Evolutionary conservation across 2,888 invertebrate species (phyloP).

Genomic region (Lordiphosa andalusiaca): DNA sequence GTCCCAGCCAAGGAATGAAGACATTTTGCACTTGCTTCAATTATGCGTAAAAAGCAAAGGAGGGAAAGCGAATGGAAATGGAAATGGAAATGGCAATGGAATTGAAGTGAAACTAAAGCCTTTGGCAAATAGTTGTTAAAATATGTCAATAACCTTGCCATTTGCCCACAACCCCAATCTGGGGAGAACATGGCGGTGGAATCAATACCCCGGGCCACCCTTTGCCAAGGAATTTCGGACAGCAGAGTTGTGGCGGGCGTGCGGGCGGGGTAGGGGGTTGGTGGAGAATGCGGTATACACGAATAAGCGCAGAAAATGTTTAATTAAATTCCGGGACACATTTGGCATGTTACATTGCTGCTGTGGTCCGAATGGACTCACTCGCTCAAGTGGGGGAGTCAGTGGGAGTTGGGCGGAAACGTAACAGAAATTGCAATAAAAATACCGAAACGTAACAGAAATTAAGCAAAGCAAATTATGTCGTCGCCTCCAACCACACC

Average conservation of each 20-base stretch:
- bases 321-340: constrained; percentile 76
- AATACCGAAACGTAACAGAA: constrained; percentile 73
- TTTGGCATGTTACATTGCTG: constrained; percentile 74
- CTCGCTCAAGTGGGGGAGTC: not conserved
- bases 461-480: constrained; percentile 75
- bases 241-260: constrained; percentile 29
- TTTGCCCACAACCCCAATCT: constrained; percentile 19
- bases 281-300: constrained; percentile 52
- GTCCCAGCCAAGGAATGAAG: constrained; percentile 43
- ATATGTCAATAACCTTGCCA: constrained; percentile 69
- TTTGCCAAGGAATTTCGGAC: constrained; percentile 43
- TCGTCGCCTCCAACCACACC: constrained; percentile 21
- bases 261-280: not conserved
- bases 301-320: constrained; percentile 76
- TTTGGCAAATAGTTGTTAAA: constrained; percentile 73
- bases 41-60: constrained; percentile 49
- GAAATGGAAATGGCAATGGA: constrained; percentile 32
- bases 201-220: constrained; percentile 48
- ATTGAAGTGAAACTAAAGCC: constrained; percentile 72
- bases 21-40: constrained; percentile 69
- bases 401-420: constrained; percentile 1
- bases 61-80: not conserved
- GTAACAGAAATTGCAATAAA: constrained; percentile 73
- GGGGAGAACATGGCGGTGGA: constrained; percentile 23
- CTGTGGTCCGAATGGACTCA: constrained; percentile 9